Percentiles rank a stretch among this genome's conserved stretches.
Conservation (phyloP, 2,113 vertebrate species). For the Phyllostomus hastatus region DNA sequence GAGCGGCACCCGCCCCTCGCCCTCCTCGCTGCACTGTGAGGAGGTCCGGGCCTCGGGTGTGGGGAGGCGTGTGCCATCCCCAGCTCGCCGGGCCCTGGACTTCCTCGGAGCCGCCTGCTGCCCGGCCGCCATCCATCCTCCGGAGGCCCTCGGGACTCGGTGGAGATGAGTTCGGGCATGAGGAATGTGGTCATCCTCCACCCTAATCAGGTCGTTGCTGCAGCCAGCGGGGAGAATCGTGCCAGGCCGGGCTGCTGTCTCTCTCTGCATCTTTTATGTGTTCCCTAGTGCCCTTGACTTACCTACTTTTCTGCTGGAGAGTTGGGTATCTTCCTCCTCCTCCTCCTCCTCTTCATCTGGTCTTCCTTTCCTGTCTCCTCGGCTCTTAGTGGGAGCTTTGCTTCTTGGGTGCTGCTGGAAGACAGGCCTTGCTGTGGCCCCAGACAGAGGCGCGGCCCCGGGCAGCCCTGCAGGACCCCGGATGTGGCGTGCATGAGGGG, state of each 20-base stretch:
- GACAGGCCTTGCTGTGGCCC: background rate
- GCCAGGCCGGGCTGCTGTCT: background rate
- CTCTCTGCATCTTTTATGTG: slow-evolving; percentile 60
- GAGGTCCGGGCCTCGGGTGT: background rate
- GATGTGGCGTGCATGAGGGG: background rate
- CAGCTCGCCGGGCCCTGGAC: background rate
- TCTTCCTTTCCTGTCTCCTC: background rate
- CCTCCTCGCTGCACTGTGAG: background rate
- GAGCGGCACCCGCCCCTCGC: accelerated
- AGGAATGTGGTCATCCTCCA: slow-evolving; percentile 51
- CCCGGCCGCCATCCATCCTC: background rate
- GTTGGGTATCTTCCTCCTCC: slow-evolving; percentile 30
- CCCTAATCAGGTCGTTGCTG: slow-evolving; percentile 70
- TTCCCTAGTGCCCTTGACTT: slow-evolving; percentile 35
- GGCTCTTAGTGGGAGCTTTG: background rate
- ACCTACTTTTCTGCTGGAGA: background rate
- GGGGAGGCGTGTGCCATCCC: background rate
- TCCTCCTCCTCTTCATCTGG: background rate
- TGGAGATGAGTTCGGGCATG: slow-evolving; percentile 54
- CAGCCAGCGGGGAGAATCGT: slow-evolving; percentile 30
- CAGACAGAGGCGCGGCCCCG: too few relatives aligned
- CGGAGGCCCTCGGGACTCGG: background rate
- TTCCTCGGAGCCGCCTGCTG: background rate
- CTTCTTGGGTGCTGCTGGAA: background rate
- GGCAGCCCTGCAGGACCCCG: background rate